These are phyloP conservation scores for Heterohyrax brucei DNA, from an alignment of 2,797 vertebrate genomes.

Conservation along the genomic window DNA sequence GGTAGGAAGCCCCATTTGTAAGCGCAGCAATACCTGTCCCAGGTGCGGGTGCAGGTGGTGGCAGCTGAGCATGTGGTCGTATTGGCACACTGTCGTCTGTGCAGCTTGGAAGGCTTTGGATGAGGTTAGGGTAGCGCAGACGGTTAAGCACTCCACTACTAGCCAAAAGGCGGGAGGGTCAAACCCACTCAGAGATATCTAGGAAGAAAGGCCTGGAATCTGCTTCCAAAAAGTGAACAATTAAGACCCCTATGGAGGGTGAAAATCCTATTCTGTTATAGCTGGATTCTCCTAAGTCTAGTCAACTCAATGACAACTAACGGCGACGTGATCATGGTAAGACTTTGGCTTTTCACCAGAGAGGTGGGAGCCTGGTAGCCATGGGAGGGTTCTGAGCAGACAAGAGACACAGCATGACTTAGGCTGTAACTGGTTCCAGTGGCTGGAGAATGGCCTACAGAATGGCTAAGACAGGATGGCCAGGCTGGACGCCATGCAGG, in stretches of 20 bases:
- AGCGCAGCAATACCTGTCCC: slow-evolving; percentile 44
- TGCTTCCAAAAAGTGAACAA: too few species aligned
- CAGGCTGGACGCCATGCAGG: neutral
- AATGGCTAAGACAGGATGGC: neutral
- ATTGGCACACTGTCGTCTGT: slow-evolving; percentile 52
- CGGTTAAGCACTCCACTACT: too few species aligned
- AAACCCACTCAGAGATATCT: too few species aligned
- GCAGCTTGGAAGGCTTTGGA: fast-evolving
- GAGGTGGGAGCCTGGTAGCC: neutral
- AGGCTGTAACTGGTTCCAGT: too few species aligned
- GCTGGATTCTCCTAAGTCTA: too few species aligned
- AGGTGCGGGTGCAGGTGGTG: slow-evolving; percentile 61
- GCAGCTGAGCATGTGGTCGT: slow-evolving; percentile 30
- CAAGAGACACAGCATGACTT: neutral
- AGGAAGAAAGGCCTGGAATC: too few species aligned
- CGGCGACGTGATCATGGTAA: neutral
- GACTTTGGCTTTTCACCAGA: neutral
- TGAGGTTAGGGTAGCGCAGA: neutral
- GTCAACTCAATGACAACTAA: too few species aligned
- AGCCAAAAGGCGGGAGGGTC: too few species aligned
- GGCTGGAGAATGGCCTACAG: too few species aligned
- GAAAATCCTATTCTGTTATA: too few species aligned
- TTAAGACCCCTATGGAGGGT: too few species aligned
- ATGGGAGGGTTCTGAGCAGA: neutral
- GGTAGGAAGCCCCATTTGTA: slow-evolving; percentile 76